Conservation (phyloP, 2,888 invertebrate species). For the Ophion slaviceki region DNA sequence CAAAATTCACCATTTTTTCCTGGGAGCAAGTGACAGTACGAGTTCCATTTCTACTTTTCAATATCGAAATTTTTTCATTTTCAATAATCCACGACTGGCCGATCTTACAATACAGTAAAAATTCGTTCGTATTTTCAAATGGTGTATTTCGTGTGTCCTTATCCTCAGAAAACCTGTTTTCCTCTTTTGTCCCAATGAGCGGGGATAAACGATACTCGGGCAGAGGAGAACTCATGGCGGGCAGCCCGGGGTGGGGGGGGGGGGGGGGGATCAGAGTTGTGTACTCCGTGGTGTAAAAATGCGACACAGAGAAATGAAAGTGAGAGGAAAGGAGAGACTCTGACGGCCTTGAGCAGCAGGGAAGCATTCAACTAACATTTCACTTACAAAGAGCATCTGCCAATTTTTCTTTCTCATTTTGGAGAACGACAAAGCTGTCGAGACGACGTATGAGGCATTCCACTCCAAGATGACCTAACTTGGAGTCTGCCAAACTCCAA, state of each 20-base stretch:
- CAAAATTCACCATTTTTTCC: not conserved
- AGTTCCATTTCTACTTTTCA: not conserved
- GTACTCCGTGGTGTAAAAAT: conserved; percentile 55
- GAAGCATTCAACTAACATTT: conserved; percentile 75
- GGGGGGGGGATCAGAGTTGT: conserved; percentile 54
- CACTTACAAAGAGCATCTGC: conserved; percentile 71
- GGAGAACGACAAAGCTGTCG: conserved; percentile 55
- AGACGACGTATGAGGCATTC: conserved; percentile 32
- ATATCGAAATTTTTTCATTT: not conserved
- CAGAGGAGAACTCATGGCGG: not conserved
- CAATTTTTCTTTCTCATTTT: conserved; percentile 59
- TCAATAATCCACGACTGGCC: not conserved
- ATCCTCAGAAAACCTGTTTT: not conserved
- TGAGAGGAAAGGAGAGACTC: conserved; percentile 76
- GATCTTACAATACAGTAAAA: not conserved
- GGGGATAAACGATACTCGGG: conserved; percentile 2
- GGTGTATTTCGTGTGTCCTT: not conserved
- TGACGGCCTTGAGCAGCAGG: conserved; percentile 76
- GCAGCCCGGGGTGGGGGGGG: conserved; percentile 7
- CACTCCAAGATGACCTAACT: conserved; percentile 8
- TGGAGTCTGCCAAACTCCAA: not conserved
- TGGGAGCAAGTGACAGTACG: not conserved
- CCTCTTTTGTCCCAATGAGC: not conserved
- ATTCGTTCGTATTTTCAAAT: not conserved
- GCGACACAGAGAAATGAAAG: conserved; percentile 73